These are phyloP conservation scores for Zingel zingel DNA, from an alignment of 2,113 vertebrate species.

Conservation along the genomic window DNA sequence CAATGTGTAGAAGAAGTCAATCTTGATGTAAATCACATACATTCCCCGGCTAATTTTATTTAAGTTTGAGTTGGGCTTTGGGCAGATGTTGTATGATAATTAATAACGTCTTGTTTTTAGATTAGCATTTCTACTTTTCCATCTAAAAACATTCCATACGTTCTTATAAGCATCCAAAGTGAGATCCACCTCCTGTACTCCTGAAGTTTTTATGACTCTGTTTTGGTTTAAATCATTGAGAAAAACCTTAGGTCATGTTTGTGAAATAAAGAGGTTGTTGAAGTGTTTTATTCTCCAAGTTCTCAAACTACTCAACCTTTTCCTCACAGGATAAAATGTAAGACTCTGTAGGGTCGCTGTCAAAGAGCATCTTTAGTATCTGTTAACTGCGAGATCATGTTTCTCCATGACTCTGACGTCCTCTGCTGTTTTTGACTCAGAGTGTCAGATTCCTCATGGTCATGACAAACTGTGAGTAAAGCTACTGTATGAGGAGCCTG, in stretches of 20 bases:
- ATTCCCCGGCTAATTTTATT: neutral
- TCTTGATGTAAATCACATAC: neutral
- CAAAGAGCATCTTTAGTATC: neutral
- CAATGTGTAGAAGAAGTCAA: neutral
- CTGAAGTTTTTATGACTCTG: constrained; percentile 37
- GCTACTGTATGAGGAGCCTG: neutral
- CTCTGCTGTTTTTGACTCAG: neutral
- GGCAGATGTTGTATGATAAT: neutral
- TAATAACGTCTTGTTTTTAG: neutral
- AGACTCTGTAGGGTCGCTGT: neutral
- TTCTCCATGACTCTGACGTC: neutral
- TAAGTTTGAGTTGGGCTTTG: neutral
- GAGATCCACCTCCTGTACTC: constrained; percentile 12
- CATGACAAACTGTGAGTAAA: neutral
- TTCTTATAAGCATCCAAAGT: constrained; percentile 1
- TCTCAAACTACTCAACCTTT: constrained; percentile 33
- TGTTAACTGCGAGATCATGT: neutral
- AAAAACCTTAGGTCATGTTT: constrained; percentile 26
- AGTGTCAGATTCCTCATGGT: constrained; percentile 37
- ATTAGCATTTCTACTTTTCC: neutral
- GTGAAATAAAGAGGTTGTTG: constrained; percentile 43
- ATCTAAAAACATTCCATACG: neutral
- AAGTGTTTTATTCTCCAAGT: constrained; percentile 35
- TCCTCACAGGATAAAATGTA: neutral
- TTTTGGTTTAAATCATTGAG: constrained; percentile 40